These are phyloP conservation scores for Corythoichthys haematopterus DNA, from an alignment of 2,113 vertebrate species.

Conservation along the genomic window DNA sequence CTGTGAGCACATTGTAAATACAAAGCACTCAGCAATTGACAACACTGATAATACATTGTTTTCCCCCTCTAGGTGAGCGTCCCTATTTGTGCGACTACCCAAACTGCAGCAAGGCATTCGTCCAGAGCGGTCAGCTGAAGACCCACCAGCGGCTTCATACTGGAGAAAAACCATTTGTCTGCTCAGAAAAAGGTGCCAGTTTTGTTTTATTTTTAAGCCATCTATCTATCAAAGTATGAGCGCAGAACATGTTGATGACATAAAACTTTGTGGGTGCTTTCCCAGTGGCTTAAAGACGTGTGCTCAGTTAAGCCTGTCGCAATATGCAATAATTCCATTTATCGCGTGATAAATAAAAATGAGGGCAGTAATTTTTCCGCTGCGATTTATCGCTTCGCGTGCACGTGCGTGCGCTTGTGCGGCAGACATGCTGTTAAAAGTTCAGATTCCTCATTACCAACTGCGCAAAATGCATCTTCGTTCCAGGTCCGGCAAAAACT, in stretches of 20 bases:
- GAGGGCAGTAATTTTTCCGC: no score
- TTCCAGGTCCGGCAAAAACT: no score
- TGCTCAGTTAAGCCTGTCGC: no score
- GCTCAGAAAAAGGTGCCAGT: conserved; percentile 87
- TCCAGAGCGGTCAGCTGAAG: conserved; percentile 97
- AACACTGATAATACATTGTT: background rate
- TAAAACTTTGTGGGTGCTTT: background rate
- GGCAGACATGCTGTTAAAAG: no score
- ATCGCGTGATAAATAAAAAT: no score
- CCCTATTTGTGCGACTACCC: conserved; percentile 97
- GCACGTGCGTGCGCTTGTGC: no score
- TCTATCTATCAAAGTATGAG: background rate
- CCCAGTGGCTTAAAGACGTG: background rate
- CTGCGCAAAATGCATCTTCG: no score
- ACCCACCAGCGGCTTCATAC: conserved; percentile 97
- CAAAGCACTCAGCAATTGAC: background rate
- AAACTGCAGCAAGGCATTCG: conserved; percentile 95
- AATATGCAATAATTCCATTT: no score
- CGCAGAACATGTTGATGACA: background rate
- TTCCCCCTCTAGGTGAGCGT: conserved; percentile 80
- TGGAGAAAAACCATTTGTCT: conserved; percentile 96
- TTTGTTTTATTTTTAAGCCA: background rate
- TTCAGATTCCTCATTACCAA: no score
- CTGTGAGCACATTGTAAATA: background rate
- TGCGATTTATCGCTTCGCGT: no score